Evolutionary conservation across 2,113 vertebrate species (phyloP).

Genomic region (Suricata suricatta): DNA sequence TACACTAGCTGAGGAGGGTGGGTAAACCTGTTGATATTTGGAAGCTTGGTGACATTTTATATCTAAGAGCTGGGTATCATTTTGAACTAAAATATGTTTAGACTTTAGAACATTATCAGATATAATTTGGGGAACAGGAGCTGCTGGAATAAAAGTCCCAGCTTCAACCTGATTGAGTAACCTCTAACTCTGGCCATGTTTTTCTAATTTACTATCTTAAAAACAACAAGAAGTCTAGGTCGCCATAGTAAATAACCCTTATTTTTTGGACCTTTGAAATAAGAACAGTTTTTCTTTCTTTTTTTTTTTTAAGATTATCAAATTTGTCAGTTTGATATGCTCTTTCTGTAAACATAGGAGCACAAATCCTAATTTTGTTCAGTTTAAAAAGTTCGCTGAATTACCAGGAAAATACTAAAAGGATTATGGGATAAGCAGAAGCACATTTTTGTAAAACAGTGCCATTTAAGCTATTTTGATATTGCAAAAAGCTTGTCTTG

Average conservation of each 20-base stretch:
- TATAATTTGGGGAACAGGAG: conserved; percentile 69
- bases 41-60: conserved; percentile 80
- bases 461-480: conserved; percentile 45
- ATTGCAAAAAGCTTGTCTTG: conserved; percentile 6
- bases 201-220: conserved; percentile 86
- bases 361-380: conserved; percentile 71
- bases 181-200: conserved; percentile 83
- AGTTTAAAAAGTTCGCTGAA: conserved; percentile 57
- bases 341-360: conserved; percentile 72
- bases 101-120: conserved; percentile 83
- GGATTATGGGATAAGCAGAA: conserved; percentile 56
- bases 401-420: conserved; percentile 53
- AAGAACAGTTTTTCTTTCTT: conserved; percentile 69
- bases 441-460: conserved; percentile 40
- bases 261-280: conserved; percentile 83
- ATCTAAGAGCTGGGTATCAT: conserved; percentile 80
- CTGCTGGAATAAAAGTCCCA: conserved; percentile 75
- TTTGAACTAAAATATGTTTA: conserved; percentile 85
- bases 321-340: conserved; percentile 63
- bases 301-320: conserved; percentile 69
- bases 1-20: conserved; percentile 63
- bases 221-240: conserved; percentile 78
- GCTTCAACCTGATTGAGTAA: conserved; percentile 83
- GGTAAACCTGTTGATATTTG: conserved; percentile 73
- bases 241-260: conserved; percentile 80